phyloP scores from a whole-genome alignment of 2,888 invertebrate genomes.

The Microctonus brassicae region DNA sequence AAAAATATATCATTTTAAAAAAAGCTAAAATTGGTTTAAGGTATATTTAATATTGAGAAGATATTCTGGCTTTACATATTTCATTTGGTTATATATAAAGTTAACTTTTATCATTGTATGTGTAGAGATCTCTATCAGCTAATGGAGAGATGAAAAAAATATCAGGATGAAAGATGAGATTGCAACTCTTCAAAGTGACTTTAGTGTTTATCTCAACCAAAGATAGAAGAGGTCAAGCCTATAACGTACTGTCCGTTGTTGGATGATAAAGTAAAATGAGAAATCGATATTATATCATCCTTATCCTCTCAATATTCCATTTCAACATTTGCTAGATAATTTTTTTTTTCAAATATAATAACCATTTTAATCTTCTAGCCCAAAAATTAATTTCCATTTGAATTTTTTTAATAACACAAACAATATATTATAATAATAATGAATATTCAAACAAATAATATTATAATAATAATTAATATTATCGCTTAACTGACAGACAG shows the following conservation, averaged over 20 bases:
- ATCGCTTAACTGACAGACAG: not conserved
- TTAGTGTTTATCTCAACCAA: not conserved
- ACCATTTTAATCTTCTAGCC: too few relatives aligned
- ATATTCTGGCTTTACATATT: too few relatives aligned
- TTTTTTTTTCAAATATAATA: too few relatives aligned
- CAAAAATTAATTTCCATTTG: too few relatives aligned
- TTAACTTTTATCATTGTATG: too few relatives aligned
- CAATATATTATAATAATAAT: too few relatives aligned
- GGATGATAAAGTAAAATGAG: not conserved
- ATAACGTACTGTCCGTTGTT: not conserved
- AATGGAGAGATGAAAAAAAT: not conserved
- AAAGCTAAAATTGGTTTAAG: not conserved
- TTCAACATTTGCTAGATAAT: not conserved
- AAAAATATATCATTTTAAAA: not conserved
- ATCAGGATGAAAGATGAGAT: not conserved
- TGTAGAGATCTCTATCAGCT: too few relatives aligned
- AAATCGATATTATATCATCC: not conserved
- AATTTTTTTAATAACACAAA: too few relatives aligned
- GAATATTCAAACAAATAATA: too few relatives aligned
- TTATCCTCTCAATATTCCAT: not conserved
- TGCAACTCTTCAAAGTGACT: not conserved
- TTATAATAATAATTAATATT: not conserved
- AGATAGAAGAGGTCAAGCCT: not conserved
- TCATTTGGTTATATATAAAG: too few relatives aligned
- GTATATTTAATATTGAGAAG: too few relatives aligned